Percentiles rank a stretch among this genome's conserved stretches.
Evolutionary conservation across 2,888 invertebrate genomes (phyloP).

Genomic region (Diachrysia chrysitis): DNA sequence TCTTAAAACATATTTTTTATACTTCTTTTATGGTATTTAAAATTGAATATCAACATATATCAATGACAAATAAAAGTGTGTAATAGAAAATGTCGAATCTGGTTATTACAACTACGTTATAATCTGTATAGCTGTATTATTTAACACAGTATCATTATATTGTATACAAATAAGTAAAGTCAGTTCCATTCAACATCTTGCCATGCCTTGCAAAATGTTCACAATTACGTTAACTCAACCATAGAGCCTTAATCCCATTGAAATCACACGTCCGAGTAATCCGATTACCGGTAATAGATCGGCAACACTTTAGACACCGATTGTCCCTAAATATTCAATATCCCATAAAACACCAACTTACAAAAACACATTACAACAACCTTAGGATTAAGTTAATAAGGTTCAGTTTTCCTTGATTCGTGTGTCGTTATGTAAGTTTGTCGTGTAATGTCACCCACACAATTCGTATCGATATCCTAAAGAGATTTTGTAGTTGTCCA

Average conservation of each 20-base stretch:
- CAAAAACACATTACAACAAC: background rate
- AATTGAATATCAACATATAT: too few relatives aligned
- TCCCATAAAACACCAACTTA: constrained; percentile 22
- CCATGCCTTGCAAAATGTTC: constrained; percentile 48
- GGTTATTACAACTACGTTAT: too few relatives aligned
- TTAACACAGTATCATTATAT: too few relatives aligned
- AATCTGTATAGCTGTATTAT: too few relatives aligned
- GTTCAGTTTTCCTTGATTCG: background rate
- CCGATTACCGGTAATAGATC: constrained; percentile 86
- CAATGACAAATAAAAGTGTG: too few relatives aligned
- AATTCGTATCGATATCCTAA: constrained; percentile 48
- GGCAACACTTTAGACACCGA: constrained; percentile 72
- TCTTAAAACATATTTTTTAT: too few relatives aligned
- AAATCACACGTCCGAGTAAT: constrained; percentile 77
- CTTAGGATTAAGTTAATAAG: accelerated
- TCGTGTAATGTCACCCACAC: constrained; percentile 49
- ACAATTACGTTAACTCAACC: constrained; percentile 52
- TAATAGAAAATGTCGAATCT: too few relatives aligned
- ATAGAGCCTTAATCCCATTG: constrained; percentile 72
- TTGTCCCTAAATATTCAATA: constrained; percentile 59
- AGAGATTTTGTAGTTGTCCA: constrained; percentile 49
- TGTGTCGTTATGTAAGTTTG: constrained; percentile 10
- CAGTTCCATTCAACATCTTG: background rate
- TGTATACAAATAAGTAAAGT: background rate
- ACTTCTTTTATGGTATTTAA: too few relatives aligned